A percentile compares a stretch with the other conserved stretches of the same genome.
Conservation (phyloP, 2,797 vertebrate genomes). For the Remorina albescens region DNA sequence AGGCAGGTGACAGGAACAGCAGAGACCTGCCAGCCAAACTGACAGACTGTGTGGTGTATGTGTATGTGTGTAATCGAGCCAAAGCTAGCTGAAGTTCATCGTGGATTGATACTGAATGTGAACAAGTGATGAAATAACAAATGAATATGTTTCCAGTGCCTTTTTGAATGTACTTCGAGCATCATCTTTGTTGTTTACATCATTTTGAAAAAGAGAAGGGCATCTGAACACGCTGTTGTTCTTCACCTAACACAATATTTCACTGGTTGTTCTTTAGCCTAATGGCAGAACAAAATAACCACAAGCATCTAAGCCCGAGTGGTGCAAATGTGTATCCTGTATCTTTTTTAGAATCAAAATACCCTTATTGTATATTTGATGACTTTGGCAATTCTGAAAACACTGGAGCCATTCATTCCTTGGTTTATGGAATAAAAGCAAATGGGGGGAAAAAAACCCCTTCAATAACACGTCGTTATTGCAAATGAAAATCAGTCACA, state of each 20-base stretch:
- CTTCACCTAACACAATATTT: background rate
- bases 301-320: conserved; percentile 25
- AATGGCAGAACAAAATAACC: conserved; percentile 28
- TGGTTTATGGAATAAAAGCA: conserved; percentile 14
- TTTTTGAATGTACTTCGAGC: background rate
- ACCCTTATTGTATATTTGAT: conserved; percentile 30
- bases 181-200: background rate
- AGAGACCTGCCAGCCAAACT: conserved; percentile 5
- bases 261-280: background rate
- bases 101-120: background rate
- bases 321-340: conserved; percentile 29
- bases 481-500: conserved; percentile 33
- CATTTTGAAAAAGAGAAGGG: conserved; percentile 4
- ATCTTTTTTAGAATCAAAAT: conserved; percentile 36
- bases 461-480: conserved; percentile 5
- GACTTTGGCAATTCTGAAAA: conserved; percentile 35
- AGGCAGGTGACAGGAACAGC: conserved; percentile 37
- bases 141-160: background rate
- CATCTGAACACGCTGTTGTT: background rate
- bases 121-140: conserved; percentile 23
- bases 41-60: background rate
- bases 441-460: background rate
- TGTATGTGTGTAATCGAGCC: background rate
- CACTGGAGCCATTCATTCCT: conserved; percentile 43
- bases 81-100: background rate